phyloP scores from a whole-genome alignment of 2,888 invertebrate species.

The Pantelozetes paolii region DNA sequence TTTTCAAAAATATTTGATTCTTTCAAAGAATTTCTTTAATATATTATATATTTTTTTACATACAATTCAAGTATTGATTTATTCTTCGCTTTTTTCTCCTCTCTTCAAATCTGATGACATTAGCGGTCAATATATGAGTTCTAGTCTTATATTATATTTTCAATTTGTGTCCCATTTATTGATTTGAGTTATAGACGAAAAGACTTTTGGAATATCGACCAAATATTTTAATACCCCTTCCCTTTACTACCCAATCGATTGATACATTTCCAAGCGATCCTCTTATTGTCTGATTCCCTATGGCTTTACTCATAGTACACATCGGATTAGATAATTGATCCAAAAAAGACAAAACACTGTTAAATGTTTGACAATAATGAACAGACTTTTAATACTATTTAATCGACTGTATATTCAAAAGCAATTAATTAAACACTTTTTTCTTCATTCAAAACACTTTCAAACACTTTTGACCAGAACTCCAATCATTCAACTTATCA shows the following conservation, averaged over 20 bases:
- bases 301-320: neutral
- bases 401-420: neutral
- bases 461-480: constrained; percentile 48
- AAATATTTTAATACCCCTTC: neutral
- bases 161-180: constrained; percentile 29
- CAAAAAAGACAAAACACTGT: neutral
- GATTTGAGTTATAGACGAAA: constrained; percentile 19
- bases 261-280: neutral
- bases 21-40: neutral
- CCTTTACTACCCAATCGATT: neutral
- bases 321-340: neutral
- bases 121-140: constrained; percentile 26
- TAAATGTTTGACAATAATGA: neutral
- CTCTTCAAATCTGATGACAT: neutral
- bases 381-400: neutral
- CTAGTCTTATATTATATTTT: constrained; percentile 22
- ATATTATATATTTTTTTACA: neutral
- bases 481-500: constrained; percentile 55
- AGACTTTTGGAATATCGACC: neutral
- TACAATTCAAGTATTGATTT: neutral
- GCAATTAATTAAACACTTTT: neutral
- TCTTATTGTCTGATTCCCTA: constrained; percentile 2
- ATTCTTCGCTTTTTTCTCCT: neutral
- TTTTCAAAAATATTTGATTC: neutral
- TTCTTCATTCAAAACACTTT: neutral